Percentiles rank a stretch among this genome's conserved stretches.
phyloP scores from a whole-genome alignment of 1,140 invertebrate genomes.

The Psilanteris sp. region DNA sequence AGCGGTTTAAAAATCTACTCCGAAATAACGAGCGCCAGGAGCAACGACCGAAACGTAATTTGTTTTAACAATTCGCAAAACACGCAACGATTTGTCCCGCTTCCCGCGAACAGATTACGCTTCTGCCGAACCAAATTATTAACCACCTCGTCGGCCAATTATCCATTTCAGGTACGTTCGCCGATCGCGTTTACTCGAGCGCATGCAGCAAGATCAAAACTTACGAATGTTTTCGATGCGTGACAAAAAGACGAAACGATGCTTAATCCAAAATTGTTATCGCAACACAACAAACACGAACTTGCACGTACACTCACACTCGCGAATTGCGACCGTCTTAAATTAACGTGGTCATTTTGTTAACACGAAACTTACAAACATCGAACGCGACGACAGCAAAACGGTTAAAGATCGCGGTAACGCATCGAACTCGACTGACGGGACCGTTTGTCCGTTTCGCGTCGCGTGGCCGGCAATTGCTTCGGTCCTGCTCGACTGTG shows the following conservation, averaged over 20 bases:
- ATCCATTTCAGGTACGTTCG: no score
- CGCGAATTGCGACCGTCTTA: background rate
- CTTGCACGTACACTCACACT: constrained; percentile 15
- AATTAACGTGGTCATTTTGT: background rate
- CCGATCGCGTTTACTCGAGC: no score
- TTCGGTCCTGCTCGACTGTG: constrained; percentile 21
- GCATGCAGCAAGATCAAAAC: background rate
- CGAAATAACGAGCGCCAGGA: constrained; percentile 27
- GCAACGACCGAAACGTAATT: constrained; percentile 36
- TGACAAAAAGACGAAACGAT: background rate
- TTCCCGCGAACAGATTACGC: no score
- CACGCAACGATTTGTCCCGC: background rate
- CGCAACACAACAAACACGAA: constrained; percentile 26
- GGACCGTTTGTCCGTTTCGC: constrained; percentile 55
- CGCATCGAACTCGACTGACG: constrained; percentile 60
- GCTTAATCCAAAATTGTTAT: constrained; percentile 18
- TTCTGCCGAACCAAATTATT: no score
- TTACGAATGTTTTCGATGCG: constrained; percentile 14
- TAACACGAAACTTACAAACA: constrained; percentile 24
- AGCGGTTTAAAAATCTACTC: constrained; percentile 28
- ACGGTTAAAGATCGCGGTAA: constrained; percentile 58
- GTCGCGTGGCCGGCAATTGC: constrained; percentile 60
- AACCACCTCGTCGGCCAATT: no score
- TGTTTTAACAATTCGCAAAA: constrained; percentile 6
- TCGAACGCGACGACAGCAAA: constrained; percentile 25